Evolutionary conservation across 2,113 vertebrate species (phyloP), one percentile per base, ranked within the genome.

Genomic region (Ursus arctos): DNA sequence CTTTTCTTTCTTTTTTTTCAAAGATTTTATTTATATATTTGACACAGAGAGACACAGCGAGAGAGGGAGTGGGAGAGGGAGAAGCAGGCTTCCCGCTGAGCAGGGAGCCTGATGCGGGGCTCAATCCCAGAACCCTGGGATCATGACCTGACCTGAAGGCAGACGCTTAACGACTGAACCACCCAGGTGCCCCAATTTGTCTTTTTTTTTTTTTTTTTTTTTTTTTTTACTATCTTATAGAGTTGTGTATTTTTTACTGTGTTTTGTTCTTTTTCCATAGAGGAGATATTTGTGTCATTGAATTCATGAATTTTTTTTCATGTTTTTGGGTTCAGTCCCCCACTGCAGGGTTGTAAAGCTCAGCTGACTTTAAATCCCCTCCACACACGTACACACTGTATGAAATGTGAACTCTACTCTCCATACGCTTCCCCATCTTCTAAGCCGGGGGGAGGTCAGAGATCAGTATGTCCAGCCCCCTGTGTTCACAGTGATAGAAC

Each of bases 301-400:
- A 47, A 92, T 79, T 80, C 81, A 74, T 92, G 28, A 83, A 77
- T 84, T 8, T 79, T 86, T 86, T 51, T 85, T 93, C 22, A 15
- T 28, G 53, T 72, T 49, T 92, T 67, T 72, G 69, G 15, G 16
- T 28, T 77, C 90, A 31, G 65, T 65, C 94, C 6, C 8, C 18
- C 53, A 26, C 8, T 67, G 15, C 19, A 84, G 67, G 19, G 72
- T 0, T 53, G 43, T 77, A 92, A 74, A 77, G 72, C 9, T 18
- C 33, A 65, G 43, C 16, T 55, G 51, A 53, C 28, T 72, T 74
- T 59, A 43, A 19, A 84, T 28, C 4, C 22, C 28, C 7, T 0
- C 7, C 6, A 24, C 22, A 53, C n/a, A 31, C 8, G 11, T 3
- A 4, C 63, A 28, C 0, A 2, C 3, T 2, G 11, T n/a, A 28